Percentiles rank a stretch among this genome's conserved stretches.
Evolutionary conservation across 2,888 invertebrate species (phyloP).

Genomic region (Phalangium opilio): DNA sequence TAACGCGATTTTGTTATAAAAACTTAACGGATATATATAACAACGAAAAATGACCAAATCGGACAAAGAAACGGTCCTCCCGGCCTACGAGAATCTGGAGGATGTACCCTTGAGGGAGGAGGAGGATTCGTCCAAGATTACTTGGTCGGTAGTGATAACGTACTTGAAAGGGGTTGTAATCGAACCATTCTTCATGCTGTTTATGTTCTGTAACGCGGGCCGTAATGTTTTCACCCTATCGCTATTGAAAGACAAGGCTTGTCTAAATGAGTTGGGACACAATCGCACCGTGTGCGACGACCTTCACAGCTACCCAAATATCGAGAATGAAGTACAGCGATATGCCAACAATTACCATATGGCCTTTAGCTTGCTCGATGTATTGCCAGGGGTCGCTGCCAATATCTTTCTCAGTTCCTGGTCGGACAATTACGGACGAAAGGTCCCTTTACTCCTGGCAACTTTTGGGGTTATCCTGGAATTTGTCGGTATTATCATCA

Average conservation of each 20-base stretch:
- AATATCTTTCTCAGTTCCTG: conserved; percentile 8
- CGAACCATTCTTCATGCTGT: not conserved
- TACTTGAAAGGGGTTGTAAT: not conserved
- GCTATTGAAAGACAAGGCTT: not conserved
- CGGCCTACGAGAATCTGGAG: no score
- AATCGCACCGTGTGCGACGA: not conserved
- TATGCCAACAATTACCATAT: not conserved
- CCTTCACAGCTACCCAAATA: not conserved
- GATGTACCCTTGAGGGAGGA: no score
- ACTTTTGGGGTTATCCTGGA: conserved; percentile 7
- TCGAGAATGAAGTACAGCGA: not conserved
- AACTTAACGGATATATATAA: no score
- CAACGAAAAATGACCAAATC: no score
- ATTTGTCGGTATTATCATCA: not conserved
- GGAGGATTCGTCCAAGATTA: no score
- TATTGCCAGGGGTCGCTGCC: not conserved
- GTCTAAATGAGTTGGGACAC: not conserved
- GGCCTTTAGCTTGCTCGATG: not conserved
- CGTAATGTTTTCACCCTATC: not conserved
- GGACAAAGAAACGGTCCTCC: no score
- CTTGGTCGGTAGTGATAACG: not conserved
- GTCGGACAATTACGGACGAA: conserved; percentile 16
- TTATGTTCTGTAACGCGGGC: not conserved
- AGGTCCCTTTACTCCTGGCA: conserved; percentile 9
- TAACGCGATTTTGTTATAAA: no score